These are phyloP conservation scores for Cantharis flavilabris DNA, from an alignment of 2,888 invertebrate species.

Conservation along the genomic window DNA sequence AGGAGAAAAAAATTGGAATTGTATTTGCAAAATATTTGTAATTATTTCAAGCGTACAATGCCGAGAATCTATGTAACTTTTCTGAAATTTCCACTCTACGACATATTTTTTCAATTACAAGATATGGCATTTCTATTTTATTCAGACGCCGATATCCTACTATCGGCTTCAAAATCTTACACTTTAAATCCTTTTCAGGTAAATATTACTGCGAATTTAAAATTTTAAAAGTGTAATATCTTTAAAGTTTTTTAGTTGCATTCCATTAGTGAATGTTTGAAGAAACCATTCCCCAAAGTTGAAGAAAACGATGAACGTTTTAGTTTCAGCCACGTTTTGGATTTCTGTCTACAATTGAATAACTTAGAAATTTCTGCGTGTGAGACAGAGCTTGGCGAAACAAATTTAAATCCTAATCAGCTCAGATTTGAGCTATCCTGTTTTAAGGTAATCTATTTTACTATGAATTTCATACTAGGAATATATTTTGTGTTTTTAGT, in stretches of 20 bases:
- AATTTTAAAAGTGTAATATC: constrained; percentile 3
- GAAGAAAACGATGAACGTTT: constrained; percentile 79
- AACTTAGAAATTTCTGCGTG: constrained; percentile 71
- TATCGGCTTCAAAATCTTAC: constrained; percentile 66
- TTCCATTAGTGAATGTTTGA: constrained; percentile 87
- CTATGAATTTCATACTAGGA: too few species aligned
- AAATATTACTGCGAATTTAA: background rate
- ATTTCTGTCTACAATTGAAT: constrained; percentile 80
- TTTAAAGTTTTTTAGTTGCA: constrained; percentile 66
- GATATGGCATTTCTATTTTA: constrained; percentile 79
- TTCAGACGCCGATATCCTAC: constrained; percentile 70
- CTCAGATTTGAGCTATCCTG: constrained; percentile 80
- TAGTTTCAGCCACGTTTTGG: constrained; percentile 90
- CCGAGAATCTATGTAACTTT: constrained; percentile 83
- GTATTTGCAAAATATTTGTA: constrained; percentile 79
- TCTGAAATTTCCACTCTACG: constrained; percentile 87
- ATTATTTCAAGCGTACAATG: constrained; percentile 76
- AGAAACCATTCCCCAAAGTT: constrained; percentile 80
- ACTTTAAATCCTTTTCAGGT: constrained; percentile 82
- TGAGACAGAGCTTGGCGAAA: constrained; percentile 71
- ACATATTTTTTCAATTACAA: constrained; percentile 84
- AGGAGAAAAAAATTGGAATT: constrained; percentile 78
- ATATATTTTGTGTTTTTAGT: constrained; percentile 38
- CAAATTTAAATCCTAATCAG: constrained; percentile 82
- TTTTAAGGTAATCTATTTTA: constrained; percentile 65